Conservation (phyloP, 2,888 invertebrate species). For the Drosophila cognata region DNA sequence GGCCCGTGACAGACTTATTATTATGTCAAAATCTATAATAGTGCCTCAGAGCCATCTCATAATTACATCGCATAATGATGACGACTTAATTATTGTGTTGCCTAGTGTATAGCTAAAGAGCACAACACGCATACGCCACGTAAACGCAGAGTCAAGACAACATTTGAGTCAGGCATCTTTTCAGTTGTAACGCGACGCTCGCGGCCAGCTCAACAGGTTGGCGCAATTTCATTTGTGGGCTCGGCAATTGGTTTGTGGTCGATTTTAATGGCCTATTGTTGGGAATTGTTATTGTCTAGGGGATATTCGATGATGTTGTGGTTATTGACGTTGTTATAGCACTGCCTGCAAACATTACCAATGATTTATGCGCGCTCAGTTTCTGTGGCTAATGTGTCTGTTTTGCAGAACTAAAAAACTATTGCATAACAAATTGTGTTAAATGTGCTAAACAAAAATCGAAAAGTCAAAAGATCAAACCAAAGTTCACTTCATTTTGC, state of each 20-base stretch:
- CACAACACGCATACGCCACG: constrained; percentile 68
- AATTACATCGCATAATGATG: constrained; percentile 29
- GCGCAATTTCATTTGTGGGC: constrained; percentile 28
- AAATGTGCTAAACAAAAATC: constrained; percentile 16
- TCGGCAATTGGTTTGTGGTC: constrained; percentile 46
- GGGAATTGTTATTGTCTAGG: constrained; percentile 30
- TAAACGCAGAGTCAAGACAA: constrained; percentile 35
- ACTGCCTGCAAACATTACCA: constrained; percentile 18
- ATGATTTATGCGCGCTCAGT: constrained; percentile 31
- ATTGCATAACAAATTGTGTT: constrained; percentile 36
- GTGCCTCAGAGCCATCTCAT: constrained; percentile 11
- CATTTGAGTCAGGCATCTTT: constrained; percentile 23
- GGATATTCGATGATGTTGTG: constrained; percentile 28
- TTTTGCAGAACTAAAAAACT: neutral
- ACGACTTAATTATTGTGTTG: constrained; percentile 32
- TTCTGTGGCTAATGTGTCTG: neutral
- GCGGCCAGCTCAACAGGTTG: constrained; percentile 60
- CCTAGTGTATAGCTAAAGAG: constrained; percentile 44
- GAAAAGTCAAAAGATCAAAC: constrained; percentile 1
- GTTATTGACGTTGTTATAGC: constrained; percentile 30
- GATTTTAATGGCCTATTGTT: constrained; percentile 25
- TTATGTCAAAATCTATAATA: constrained; percentile 32
- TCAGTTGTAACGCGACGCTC: constrained; percentile 63
- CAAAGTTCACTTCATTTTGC: neutral
- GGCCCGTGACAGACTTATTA: constrained; percentile 18